These are phyloP conservation scores for Megalops atlanticus DNA, from an alignment of 2,113 vertebrate species.

Conservation along the genomic window DNA sequence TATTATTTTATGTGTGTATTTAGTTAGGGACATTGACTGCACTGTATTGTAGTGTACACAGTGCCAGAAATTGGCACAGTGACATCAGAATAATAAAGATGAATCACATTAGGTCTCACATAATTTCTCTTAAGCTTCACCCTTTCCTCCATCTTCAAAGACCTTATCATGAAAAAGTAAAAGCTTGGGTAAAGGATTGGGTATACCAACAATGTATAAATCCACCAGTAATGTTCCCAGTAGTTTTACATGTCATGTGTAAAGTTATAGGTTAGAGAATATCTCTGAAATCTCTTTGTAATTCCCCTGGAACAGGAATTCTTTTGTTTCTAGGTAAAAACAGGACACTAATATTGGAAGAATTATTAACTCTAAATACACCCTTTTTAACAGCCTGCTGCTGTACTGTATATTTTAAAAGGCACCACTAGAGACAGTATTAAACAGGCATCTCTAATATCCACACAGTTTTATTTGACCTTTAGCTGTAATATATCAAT, in stretches of 20 bases:
- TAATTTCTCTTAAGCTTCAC: too few species aligned
- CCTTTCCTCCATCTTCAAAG: not conserved
- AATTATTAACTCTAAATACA: too few species aligned
- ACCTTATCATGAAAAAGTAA: not conserved
- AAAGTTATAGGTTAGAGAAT: not conserved
- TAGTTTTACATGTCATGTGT: not conserved
- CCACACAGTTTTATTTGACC: not conserved
- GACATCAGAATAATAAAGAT: too few species aligned
- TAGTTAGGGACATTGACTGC: too few species aligned
- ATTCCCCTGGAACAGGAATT: too few species aligned
- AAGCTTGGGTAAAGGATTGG: not conserved
- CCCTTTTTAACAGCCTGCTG: slow-evolving; percentile 15
- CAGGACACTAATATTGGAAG: too few species aligned
- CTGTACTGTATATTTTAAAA: slow-evolving; percentile 2
- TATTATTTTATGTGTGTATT: not conserved
- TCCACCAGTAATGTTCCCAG: not conserved
- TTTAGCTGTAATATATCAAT: slow-evolving; percentile 2
- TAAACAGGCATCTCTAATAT: not conserved
- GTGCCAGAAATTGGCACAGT: too few species aligned
- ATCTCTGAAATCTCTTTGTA: not conserved
- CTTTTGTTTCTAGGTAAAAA: too few species aligned
- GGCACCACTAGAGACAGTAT: not conserved
- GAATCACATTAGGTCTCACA: too few species aligned
- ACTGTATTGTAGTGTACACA: too few species aligned
- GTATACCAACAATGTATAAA: not conserved